These are phyloP conservation scores for Thalassaphorura encarpata DNA, from an alignment of 1,140 invertebrate species.

Conservation along the genomic window DNA sequence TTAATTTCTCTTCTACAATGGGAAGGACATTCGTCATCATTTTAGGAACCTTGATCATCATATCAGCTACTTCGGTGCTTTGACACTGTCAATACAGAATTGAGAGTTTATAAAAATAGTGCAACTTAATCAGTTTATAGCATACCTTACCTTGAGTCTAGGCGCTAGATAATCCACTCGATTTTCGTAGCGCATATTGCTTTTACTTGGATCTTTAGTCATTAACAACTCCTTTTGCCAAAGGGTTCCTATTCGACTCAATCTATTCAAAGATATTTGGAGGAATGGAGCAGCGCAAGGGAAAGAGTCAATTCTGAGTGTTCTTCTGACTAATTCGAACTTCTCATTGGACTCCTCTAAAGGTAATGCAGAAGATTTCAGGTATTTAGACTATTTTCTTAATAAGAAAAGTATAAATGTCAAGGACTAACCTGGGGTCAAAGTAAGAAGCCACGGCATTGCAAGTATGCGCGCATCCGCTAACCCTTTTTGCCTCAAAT, in stretches of 20 bases:
- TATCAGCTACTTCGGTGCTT: neutral
- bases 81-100: neutral
- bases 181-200: neutral
- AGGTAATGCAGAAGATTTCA: no score
- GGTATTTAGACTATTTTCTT: no score
- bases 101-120: neutral
- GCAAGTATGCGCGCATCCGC: no score
- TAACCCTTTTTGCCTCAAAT: no score
- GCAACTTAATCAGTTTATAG: neutral
- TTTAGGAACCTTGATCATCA: neutral
- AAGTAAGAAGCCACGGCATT: no score
- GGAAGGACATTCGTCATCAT: neutral
- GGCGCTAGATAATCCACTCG: neutral
- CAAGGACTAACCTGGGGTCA: no score
- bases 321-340: no score
- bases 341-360: no score
- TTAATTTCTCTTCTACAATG: neutral
- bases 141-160: neutral
- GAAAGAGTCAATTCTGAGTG: neutral
- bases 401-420: no score
- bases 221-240: slow-evolving; percentile 1
- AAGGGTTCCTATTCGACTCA: neutral
- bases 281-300: slow-evolving; percentile 1
- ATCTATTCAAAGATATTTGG: neutral
- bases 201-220: no score